phyloP scores from a whole-genome alignment of 2,888 invertebrate species.

The Acronicta alni region DNA sequence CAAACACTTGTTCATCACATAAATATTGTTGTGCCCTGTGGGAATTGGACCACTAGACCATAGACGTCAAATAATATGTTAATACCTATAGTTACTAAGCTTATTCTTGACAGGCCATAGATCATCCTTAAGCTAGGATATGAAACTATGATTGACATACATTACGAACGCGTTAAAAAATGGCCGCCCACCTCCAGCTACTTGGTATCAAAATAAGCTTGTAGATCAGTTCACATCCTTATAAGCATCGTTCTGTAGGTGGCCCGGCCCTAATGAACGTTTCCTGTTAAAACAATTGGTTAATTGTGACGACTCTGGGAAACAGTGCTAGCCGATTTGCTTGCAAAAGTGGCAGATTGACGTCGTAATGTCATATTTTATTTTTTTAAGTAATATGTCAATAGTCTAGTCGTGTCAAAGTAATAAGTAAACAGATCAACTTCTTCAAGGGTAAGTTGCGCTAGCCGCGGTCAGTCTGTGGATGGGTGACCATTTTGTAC shows the following conservation, averaged over 20 bases:
- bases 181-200: slow-evolving; percentile 49
- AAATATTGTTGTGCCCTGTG: too few species aligned
- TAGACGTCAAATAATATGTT: too few species aligned
- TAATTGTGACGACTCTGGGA: slow-evolving; percentile 65
- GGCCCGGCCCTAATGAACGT: slow-evolving; percentile 65
- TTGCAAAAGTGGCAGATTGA: slow-evolving; percentile 13
- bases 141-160: slow-evolving; percentile 13
- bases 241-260: slow-evolving; percentile 66
- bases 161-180: slow-evolving; percentile 31
- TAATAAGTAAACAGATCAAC: too few species aligned
- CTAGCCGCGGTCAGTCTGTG: too few species aligned
- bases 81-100: neutral
- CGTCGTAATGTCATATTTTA: too few species aligned
- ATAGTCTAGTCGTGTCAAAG: too few species aligned
- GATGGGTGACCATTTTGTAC: too few species aligned
- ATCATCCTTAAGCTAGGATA: slow-evolving; percentile 19
- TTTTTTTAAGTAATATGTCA: too few species aligned
- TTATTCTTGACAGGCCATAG: slow-evolving; percentile 23
- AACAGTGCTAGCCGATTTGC: slow-evolving; percentile 49
- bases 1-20: too few species aligned
- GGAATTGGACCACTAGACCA: too few species aligned
- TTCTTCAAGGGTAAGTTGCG: too few species aligned
- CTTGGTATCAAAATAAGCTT: slow-evolving; percentile 51
- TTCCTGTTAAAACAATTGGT: slow-evolving; percentile 70
- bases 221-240: slow-evolving; percentile 66